These are phyloP conservation scores for Micromys minutus DNA, from an alignment of 2,113 vertebrate genomes.

Conservation along the genomic window DNA sequence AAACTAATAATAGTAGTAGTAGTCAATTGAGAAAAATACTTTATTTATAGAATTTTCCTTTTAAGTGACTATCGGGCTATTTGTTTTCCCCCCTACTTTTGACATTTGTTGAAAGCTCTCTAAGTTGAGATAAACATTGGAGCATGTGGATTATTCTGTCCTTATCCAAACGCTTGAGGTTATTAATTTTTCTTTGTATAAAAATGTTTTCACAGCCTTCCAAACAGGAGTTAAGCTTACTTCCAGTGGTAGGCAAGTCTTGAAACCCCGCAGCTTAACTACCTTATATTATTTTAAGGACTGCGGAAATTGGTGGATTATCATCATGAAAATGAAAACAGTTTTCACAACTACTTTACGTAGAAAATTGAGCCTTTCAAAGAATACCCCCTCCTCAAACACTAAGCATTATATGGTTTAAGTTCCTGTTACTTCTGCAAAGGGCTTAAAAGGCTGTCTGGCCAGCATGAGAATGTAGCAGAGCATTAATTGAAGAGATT, in stretches of 20 bases:
- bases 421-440: conserved; percentile 80
- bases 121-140: conserved; percentile 59
- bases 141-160: conserved; percentile 67
- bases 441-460: conserved; percentile 78
- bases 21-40: background rate
- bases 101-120: conserved; percentile 13
- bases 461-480: conserved; percentile 75
- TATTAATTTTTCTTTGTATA: conserved; percentile 79
- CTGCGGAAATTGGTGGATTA: conserved; percentile 76
- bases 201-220: conserved; percentile 75
- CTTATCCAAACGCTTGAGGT: conserved; percentile 68
- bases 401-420: conserved; percentile 77
- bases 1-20: conserved; percentile 25
- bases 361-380: conserved; percentile 80
- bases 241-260: conserved; percentile 47
- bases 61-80: conserved; percentile 11
- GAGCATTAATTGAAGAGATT: conserved; percentile 81
- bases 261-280: conserved; percentile 63
- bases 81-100: background rate
- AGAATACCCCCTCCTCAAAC: conserved; percentile 63
- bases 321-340: conserved; percentile 76
- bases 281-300: conserved; percentile 74
- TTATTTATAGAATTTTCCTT: conserved; percentile 55
- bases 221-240: conserved; percentile 68
- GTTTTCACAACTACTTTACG: conserved; percentile 73